Base-by-base conservation (phyloP, 2,113 vertebrate species). In the Engystomops pustulosus region DNA sequence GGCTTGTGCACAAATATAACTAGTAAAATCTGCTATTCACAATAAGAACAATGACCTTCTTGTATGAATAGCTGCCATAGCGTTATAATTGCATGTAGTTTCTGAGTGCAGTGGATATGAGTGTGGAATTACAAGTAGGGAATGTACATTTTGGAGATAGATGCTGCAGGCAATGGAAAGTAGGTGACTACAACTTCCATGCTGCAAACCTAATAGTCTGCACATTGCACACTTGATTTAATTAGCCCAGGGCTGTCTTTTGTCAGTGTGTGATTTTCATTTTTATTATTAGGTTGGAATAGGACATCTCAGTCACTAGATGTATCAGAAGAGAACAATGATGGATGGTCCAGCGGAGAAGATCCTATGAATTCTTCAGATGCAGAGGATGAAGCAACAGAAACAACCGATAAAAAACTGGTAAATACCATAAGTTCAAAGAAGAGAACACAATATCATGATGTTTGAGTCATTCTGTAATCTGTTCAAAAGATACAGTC, bases 331-430 rank as follows among this genome's bases (percentile, higher is more conserved):
- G 97, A 99, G 86, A 92, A 93, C 49, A 93, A 95, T 3, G 97
- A 98, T 0, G 96, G 94, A 51, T 98, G 97, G 90, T 99, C 97
- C 15, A 98, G 97, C 1, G 91, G 94, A 0, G 97, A 99, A 78
- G 98, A 99, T 10, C 96, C 94, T 0, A 88, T 97, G 6, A 98
- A 98, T 90, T 99, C 94, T 0, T 95, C 98, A 0, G 98, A 99
- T 81, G 95, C 94, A 0, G 98, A 99, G 87, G 98, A 99, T 0
- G 97, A 98, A 44, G 91, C 30, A 36, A 20, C 69, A 77, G 85
- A 72, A 34, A 68, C 32, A 7, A 20, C 32, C 38, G 91, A 89
- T 51, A 94, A 93, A 86, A 98, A 97, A 87, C 94, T 98, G 95
- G 98, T 99, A 92, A 93, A 36, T 5, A 6, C 10, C 27, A 20